Base-by-base conservation (phyloP, 2,888 invertebrate genomes). In the Pseudococcus longispinus region DNA sequence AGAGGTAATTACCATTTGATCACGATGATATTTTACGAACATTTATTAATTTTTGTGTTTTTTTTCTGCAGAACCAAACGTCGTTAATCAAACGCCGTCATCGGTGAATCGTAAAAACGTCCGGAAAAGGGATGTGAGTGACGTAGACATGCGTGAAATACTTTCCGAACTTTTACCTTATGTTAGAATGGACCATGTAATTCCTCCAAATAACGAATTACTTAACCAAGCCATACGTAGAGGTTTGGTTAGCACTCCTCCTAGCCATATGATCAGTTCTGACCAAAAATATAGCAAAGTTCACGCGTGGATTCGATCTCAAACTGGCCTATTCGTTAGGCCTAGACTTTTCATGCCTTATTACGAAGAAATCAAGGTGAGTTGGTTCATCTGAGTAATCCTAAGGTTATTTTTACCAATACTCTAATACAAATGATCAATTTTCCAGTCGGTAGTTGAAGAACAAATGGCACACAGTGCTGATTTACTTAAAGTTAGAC, bases 301-400 rank as follows among this genome's bases (percentile, higher is more conserved):
- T 88, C 95, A 94, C 90, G 96, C 96, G 65, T 96, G 96, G 96
- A 95, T 96, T 88, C 93, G 95, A 26, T 93, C 95, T 84, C 93
- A 93, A 18, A 89, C 89, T 23, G 95, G 95, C 87, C 91, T 95
- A 15, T 94, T 94, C 90, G 94, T 96, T 8, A 94, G 97, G 89
- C 97, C 98, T 84, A 92, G 98, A 77, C 93, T 97, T 88, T 98
- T 98, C 91, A 95, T 96, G 93, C 98, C 98, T 60, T 98, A 98
- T 91, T 96, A 96, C 89, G 98, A 98, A 90, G 98, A 98, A 92
- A 94, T 97, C 15, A 98, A 97, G 93, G 95, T 95, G 89, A 87
- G 51, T 29, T 70, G 2, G 0, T 18, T 26, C 1, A 2, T 18
- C 26, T 29, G 2, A 1, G 1, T 8, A 18, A 29, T 23, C 9